phyloP scores from a whole-genome alignment of 2,888 invertebrate species.

The Drosophila paranaensis region DNA sequence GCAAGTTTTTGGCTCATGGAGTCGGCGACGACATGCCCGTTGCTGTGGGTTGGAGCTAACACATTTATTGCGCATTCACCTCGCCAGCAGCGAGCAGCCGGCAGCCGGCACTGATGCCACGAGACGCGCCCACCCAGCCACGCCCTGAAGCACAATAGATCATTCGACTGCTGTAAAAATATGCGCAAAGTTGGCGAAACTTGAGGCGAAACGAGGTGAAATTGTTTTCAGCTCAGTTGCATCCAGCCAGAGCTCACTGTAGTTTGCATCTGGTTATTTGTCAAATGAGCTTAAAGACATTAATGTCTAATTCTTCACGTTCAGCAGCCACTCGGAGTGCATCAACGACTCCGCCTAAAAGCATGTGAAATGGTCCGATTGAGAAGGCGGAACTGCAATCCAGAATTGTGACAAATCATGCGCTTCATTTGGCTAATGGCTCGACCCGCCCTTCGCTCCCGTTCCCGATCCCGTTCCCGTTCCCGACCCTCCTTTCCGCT shows the following conservation, averaged over 20 bases:
- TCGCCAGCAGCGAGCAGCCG: slow-evolving; percentile 30
- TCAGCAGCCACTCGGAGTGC: slow-evolving; percentile 2
- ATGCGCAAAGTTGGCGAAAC: slow-evolving; percentile 68
- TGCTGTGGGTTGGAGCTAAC: slow-evolving; percentile 17
- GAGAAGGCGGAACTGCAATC: slow-evolving; percentile 36
- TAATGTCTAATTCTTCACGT: slow-evolving; percentile 23
- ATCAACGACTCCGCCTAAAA: background rate
- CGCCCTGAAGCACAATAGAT: slow-evolving; percentile 64
- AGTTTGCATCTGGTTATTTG: slow-evolving; percentile 51
- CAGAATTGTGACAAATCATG: slow-evolving; percentile 67
- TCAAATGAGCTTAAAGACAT: slow-evolving; percentile 44
- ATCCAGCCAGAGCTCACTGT: slow-evolving; percentile 31
- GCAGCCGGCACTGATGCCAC: slow-evolving; percentile 39
- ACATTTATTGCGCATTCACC: slow-evolving; percentile 65
- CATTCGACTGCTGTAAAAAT: slow-evolving; percentile 57
- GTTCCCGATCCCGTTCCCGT: background rate
- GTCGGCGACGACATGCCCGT: slow-evolving; percentile 31
- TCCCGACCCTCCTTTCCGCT: slow-evolving; percentile 15
- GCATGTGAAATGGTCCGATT: slow-evolving; percentile 42
- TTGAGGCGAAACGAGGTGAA: slow-evolving; percentile 46
- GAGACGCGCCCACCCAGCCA: slow-evolving; percentile 7
- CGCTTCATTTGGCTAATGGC: slow-evolving; percentile 69
- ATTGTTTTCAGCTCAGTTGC: slow-evolving; percentile 60
- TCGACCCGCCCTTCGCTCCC: slow-evolving; percentile 12
- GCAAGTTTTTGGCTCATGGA: slow-evolving; percentile 61